phyloP scores from a whole-genome alignment of 1,140 invertebrate genomes.

The Temnothorax longispinosus region DNA sequence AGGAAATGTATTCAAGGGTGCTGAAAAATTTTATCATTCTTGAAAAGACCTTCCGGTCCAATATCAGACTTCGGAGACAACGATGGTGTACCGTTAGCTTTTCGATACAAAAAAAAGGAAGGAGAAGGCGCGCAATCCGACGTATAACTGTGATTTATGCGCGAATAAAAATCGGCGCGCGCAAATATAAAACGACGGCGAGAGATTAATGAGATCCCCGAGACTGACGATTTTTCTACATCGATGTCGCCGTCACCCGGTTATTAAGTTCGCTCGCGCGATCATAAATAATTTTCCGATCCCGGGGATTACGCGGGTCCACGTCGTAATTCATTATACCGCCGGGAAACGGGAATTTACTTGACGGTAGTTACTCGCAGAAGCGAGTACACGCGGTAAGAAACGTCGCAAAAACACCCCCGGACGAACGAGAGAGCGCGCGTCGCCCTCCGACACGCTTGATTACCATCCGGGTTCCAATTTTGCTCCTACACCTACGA shows the following conservation, averaged over 20 bases:
- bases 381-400: background rate
- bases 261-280: slow-evolving; percentile 32
- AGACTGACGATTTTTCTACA: slow-evolving; percentile 9
- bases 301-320: slow-evolving; percentile 4
- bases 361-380: slow-evolving; percentile 13
- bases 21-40: background rate
- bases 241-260: background rate
- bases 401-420: slow-evolving; percentile 17
- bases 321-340: slow-evolving; percentile 40
- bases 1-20: background rate
- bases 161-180: slow-evolving; percentile 26
- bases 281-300: slow-evolving; percentile 53
- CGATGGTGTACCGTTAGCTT: background rate
- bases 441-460: background rate
- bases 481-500: background rate
- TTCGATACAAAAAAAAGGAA: background rate
- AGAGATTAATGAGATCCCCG: slow-evolving; percentile 31
- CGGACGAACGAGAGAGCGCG: background rate
- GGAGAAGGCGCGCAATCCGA: background rate
- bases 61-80: slow-evolving; percentile 8
- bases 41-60: background rate
- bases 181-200: background rate
- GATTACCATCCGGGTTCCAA: slow-evolving; percentile 48
- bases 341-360: background rate
- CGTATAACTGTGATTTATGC: slow-evolving; percentile 30